These are phyloP conservation scores for Physeter macrocephalus DNA, from an alignment of 2,113 vertebrate species.

Conservation along the genomic window DNA sequence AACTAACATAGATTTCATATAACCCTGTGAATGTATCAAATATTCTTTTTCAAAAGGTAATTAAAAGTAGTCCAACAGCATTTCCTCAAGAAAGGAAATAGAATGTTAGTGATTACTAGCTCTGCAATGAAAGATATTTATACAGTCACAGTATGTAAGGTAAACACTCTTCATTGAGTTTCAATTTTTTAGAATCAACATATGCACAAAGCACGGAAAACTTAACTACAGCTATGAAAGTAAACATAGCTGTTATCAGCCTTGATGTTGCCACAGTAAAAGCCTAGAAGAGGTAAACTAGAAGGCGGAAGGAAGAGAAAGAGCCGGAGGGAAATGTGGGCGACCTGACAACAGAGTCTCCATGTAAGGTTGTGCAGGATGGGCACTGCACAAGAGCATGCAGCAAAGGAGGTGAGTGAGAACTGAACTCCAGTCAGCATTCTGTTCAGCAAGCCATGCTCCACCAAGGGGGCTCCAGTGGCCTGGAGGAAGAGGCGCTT, in stretches of 20 bases:
- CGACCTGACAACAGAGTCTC: background rate
- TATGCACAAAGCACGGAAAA: conserved; percentile 54
- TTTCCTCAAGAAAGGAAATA: conserved; percentile 28
- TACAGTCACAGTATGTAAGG: conserved; percentile 14
- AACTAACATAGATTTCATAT: background rate
- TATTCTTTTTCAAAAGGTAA: conserved; percentile 8
- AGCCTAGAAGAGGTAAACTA: background rate
- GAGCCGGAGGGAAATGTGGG: background rate
- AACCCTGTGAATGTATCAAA: background rate
- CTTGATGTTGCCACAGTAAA: background rate
- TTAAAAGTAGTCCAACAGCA: background rate
- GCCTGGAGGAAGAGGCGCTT: background rate
- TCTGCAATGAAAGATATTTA: conserved; percentile 9
- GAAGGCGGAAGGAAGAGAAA: background rate
- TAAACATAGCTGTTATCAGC: conserved; percentile 30
- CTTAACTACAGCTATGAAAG: background rate
- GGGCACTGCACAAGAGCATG: background rate
- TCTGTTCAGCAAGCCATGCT: background rate
- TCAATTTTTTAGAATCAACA: conserved; percentile 43
- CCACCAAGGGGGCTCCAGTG: background rate
- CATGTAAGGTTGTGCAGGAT: background rate
- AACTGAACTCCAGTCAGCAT: background rate
- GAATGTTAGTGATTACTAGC: background rate
- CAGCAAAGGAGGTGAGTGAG: background rate
- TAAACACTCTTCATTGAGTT: conserved; percentile 26